These are phyloP conservation scores for Hippopotamus amphibius DNA, from an alignment of 2,113 vertebrate species.

Conservation along the genomic window DNA sequence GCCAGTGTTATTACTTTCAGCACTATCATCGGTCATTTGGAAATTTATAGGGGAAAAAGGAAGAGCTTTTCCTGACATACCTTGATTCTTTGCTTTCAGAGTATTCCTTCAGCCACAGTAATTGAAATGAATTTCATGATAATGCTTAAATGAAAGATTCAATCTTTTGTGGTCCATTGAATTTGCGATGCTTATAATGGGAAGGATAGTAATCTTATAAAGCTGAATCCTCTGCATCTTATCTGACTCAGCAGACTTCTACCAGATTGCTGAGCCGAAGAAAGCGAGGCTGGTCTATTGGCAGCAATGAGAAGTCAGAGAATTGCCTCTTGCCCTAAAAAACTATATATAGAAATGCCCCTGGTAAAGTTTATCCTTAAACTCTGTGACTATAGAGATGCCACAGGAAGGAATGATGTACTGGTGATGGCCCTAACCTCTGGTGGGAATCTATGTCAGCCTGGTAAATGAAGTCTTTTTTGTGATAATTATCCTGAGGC, in stretches of 20 bases:
- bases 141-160: constrained; percentile 72
- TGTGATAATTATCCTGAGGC: neutral
- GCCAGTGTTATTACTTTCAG: constrained; percentile 32
- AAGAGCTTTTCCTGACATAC: constrained; percentile 53
- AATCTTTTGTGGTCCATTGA: constrained; percentile 58
- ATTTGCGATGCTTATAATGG: constrained; percentile 60
- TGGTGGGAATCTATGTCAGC: neutral
- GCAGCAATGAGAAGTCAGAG: neutral
- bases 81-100: constrained; percentile 64
- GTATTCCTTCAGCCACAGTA: constrained; percentile 47
- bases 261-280: constrained; percentile 58
- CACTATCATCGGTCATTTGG: constrained; percentile 36
- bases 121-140: constrained; percentile 76
- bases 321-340: constrained; percentile 59
- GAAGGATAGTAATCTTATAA: constrained; percentile 61
- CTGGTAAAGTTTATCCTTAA: neutral
- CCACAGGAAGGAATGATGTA: neutral
- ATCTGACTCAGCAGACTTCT: constrained; percentile 66
- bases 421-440: neutral
- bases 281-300: constrained; percentile 27
- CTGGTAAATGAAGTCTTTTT: neutral
- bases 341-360: neutral
- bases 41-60: constrained; percentile 62
- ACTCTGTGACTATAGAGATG: neutral
- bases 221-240: constrained; percentile 53